Percentiles rank a stretch among this genome's conserved stretches.
phyloP scores from a whole-genome alignment of 2,888 invertebrate genomes.

The Drosophila infuscata region DNA sequence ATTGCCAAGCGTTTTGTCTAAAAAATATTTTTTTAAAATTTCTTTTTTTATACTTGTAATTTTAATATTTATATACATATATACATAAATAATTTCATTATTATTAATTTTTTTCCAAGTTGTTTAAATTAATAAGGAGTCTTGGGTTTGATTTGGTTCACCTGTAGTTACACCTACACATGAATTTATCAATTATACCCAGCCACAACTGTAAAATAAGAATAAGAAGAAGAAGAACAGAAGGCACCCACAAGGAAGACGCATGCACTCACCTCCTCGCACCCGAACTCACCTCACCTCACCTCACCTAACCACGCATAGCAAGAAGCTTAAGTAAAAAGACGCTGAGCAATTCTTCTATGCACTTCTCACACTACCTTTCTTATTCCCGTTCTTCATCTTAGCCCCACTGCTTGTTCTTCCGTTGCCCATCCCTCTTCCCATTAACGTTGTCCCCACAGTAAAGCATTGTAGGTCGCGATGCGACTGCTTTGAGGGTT shows the following conservation, averaged over 20 bases:
- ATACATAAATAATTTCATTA: too few relatives aligned
- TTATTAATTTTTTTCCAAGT: background rate
- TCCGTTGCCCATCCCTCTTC: background rate
- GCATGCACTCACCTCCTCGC: background rate
- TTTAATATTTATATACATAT: too few relatives aligned
- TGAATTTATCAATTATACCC: background rate
- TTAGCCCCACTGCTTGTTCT: background rate
- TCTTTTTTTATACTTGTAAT: too few relatives aligned
- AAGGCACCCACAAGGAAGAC: background rate
- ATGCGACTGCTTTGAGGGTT: slow-evolving; percentile 11
- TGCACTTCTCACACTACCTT: background rate
- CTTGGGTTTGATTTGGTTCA: background rate
- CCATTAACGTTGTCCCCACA: slow-evolving; percentile 4
- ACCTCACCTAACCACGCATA: background rate
- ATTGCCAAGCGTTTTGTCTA: background rate
- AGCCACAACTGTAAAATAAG: background rate
- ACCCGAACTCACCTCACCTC: slow-evolving; percentile 15
- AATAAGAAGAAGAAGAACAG: background rate
- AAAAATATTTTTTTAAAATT: background rate
- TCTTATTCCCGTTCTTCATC: background rate
- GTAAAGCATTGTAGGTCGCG: slow-evolving; percentile 8
- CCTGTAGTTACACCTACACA: background rate
- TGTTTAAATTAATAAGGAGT: background rate
- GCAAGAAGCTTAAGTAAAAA: slow-evolving; percentile 22
- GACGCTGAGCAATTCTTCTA: slow-evolving; percentile 30